Evolutionary conservation across 2,113 vertebrate genomes (phyloP), one percentile per base, ranked within the genome.

Genomic region (Zapus hudsonius): DNA sequence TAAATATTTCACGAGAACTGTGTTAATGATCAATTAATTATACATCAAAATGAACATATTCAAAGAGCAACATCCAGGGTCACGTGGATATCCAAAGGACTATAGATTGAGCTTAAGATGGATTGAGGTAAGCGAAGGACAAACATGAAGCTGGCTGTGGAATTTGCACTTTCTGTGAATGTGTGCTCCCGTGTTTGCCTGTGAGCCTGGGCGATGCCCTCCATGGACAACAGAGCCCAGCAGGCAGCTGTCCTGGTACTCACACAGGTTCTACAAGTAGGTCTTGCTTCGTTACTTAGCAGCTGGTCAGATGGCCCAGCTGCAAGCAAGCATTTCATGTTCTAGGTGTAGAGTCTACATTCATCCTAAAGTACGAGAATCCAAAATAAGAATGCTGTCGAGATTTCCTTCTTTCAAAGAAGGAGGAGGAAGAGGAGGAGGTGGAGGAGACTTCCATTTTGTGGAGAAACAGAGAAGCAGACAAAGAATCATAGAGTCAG

Each of bases 11-110:
- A 93, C 5, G 87, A 52, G 70, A 93, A 91, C 47, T 67, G 52
- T 75, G 93, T 88, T 91, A 96, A 96, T 82, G 91, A 83, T 64
- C 85, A 96, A 94, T 97, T 96, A 97, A 94, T 91, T 94, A 89
- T 55, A 67, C 38, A 85, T 8, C 89, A 69, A 84, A 89, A 94
- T 90, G 96, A 96, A 96, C 42, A 87, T n/a, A n/a, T 70, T 94
- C 57, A 23, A 10, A 74, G 75, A 88, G 57, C 72, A 93, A 93
- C 31, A 92, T 36, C 33, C 36, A 86, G 16, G 90, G 67, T 66
- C 75, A 92, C 64, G 33, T 73, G 84, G 33, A 42, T 38, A 87
- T 82, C 69, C 93, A 94, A 80, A 89, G 84, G 91, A 82, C 38
- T 80, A 47, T 2, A 19, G 64, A 85, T 55, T 87, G 89, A 96